These are phyloP conservation scores for Eulemur rufifrons DNA, from an alignment of 2,113 vertebrate species.

Conservation along the genomic window DNA sequence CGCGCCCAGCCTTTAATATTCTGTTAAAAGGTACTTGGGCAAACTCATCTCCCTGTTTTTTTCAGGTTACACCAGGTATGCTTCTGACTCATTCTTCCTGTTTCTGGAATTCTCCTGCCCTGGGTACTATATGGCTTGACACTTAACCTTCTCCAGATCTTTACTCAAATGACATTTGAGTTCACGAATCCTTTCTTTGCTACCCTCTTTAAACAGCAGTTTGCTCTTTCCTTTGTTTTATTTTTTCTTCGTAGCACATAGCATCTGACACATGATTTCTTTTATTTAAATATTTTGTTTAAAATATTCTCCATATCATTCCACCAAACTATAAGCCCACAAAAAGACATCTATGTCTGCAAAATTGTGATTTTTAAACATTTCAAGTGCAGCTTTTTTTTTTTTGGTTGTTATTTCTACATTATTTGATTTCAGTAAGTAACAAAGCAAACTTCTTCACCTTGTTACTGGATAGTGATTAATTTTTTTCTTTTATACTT, in stretches of 20 bases:
- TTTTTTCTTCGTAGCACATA: background rate
- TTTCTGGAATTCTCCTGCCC: background rate
- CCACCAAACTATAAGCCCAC: background rate
- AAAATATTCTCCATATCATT: background rate
- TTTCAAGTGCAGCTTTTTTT: background rate
- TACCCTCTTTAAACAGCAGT: background rate
- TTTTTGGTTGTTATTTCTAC: background rate
- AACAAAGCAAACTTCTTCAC: background rate
- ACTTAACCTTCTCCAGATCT: background rate
- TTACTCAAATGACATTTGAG: background rate
- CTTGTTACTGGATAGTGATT: background rate
- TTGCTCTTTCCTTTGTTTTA: background rate
- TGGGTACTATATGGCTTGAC: rapidly evolving
- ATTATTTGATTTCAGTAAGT: background rate
- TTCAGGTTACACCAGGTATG: rapidly evolving
- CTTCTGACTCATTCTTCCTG: background rate
- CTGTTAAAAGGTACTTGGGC: background rate
- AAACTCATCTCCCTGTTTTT: background rate
- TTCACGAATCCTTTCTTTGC: background rate
- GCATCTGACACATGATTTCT: background rate
- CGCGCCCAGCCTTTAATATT: too few species aligned
- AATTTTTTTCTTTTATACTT: background rate
- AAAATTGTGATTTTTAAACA: background rate
- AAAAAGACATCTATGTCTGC: background rate
- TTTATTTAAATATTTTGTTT: background rate